phyloP scores from a whole-genome alignment of 2,888 invertebrate species.

The Papilio protenor region DNA sequence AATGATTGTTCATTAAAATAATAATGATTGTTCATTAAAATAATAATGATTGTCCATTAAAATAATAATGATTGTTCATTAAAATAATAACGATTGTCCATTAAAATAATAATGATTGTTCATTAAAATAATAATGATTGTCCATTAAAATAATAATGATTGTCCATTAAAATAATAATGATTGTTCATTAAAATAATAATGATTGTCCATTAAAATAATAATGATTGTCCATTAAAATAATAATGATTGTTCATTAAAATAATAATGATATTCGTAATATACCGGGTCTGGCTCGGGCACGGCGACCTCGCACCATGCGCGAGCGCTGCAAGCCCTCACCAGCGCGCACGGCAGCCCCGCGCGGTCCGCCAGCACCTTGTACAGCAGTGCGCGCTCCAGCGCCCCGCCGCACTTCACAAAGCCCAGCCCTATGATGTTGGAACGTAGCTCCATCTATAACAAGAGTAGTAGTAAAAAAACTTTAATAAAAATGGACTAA shows the following conservation, averaged over 20 bases:
- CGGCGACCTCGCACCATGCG: conserved; percentile 87
- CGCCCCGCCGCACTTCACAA: conserved; percentile 83
- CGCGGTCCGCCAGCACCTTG: conserved; percentile 86
- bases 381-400: conserved; percentile 87
- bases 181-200: neutral
- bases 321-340: conserved; percentile 82
- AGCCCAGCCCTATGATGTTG: conserved; percentile 84
- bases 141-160: too few species aligned
- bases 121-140: neutral
- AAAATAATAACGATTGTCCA: too few species aligned
- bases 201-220: neutral
- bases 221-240: neutral
- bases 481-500: too few species aligned
- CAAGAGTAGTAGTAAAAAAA: neutral
- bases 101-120: neutral
- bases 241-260: neutral
- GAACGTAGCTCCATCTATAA: conserved; percentile 63
- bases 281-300: conserved; percentile 75
- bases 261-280: neutral
- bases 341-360: conserved; percentile 85
- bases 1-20: neutral
- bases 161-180: neutral
- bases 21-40: neutral
- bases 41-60: neutral
- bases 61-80: too few species aligned